These are phyloP conservation scores for Microchirus variegatus DNA, from an alignment of 2,797 vertebrate genomes.

Conservation along the genomic window DNA sequence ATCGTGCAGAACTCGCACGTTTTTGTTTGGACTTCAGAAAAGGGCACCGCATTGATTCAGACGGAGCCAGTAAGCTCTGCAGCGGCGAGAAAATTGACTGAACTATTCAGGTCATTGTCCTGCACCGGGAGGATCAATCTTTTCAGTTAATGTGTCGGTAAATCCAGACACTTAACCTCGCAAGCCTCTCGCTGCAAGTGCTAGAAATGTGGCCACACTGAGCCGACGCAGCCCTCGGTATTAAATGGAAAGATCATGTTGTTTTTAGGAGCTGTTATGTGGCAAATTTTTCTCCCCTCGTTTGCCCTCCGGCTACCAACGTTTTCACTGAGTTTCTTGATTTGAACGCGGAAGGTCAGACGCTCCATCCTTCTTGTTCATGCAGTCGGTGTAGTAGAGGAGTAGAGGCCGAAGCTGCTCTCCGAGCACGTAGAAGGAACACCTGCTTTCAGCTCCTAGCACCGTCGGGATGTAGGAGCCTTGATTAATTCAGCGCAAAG, in stretches of 20 bases:
- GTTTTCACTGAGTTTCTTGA: background rate
- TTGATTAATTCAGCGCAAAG: conserved; percentile 41
- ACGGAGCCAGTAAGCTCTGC: conserved; percentile 37
- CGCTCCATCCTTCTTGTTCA: too few species aligned
- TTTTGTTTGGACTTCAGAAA: conserved; percentile 29
- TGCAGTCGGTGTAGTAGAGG: too few species aligned
- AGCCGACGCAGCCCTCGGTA: conserved; percentile 4
- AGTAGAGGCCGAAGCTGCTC: too few species aligned
- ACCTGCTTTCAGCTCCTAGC: conserved; percentile 36
- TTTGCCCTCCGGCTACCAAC: background rate
- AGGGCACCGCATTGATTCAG: conserved; percentile 70
- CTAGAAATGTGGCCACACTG: conserved; percentile 18
- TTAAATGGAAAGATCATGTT: background rate
- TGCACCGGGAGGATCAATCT: conserved; percentile 63
- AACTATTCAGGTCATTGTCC: conserved; percentile 49
- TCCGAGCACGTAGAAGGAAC: conserved; percentile 15
- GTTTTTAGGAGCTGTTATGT: background rate
- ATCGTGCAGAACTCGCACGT: too few species aligned
- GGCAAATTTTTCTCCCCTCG: background rate
- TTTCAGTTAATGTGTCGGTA: conserved; percentile 57
- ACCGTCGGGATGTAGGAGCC: conserved; percentile 14
- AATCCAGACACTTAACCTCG: conserved; percentile 60
- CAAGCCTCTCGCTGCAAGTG: conserved; percentile 1
- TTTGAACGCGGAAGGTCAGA: too few species aligned
- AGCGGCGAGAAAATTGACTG: conserved; percentile 56